These are phyloP conservation scores for Forbesichthys papilliferus DNA, from an alignment of 2,113 vertebrate genomes.

Conservation along the genomic window DNA sequence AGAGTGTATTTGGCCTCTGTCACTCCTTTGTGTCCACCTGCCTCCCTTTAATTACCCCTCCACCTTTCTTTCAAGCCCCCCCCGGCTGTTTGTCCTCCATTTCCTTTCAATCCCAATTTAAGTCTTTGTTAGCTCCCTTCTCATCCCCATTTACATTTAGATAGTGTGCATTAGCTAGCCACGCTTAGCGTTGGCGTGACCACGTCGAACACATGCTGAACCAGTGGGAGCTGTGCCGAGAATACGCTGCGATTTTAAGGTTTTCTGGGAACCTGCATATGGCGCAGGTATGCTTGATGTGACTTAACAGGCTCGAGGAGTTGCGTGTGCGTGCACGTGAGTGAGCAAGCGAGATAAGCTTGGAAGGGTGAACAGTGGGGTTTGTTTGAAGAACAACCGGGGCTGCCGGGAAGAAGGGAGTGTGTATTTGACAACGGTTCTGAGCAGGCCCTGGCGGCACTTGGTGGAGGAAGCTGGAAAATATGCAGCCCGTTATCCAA, in stretches of 20 bases:
- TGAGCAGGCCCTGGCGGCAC: too few species aligned
- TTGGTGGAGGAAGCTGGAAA: not conserved
- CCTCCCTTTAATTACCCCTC: not conserved
- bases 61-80: not conserved
- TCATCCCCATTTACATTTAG: constrained; percentile 55
- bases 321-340: not conserved
- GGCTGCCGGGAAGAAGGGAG: not conserved
- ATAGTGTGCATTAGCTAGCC: constrained; percentile 19
- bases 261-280: not conserved
- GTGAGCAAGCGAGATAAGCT: not conserved
- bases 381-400: not conserved
- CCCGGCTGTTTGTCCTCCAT: not conserved
- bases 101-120: not conserved
- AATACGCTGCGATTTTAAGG: constrained; percentile 15
- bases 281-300: not conserved
- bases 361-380: not conserved
- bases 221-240: not conserved
- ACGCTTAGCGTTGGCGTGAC: not conserved
- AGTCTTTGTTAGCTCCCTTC: too few species aligned
- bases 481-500: not conserved
- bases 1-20: not conserved
- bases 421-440: not conserved
- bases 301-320: not conserved
- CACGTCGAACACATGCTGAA: constrained; percentile 19
- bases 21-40: not conserved